A percentile compares a stretch with the other conserved stretches of the same genome.
These are phyloP conservation scores for Corythoichthys haematopterus DNA, from an alignment of 2,113 vertebrate species.

Conservation along the genomic window DNA sequence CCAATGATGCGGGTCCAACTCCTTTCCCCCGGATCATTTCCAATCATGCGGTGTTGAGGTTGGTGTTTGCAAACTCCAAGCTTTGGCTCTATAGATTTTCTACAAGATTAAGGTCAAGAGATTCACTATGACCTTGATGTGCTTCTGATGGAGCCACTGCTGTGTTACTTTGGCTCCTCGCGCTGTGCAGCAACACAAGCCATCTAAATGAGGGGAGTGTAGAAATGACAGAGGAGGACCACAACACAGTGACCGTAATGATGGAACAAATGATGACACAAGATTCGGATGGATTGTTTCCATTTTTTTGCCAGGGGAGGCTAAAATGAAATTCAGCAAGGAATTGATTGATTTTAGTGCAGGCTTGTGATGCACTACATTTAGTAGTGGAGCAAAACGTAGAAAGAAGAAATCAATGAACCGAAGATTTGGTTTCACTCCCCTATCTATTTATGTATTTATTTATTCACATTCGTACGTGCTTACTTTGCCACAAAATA, in stretches of 20 bases:
- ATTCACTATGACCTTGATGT: not conserved
- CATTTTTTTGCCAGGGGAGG: constrained; percentile 9
- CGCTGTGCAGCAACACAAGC: not conserved
- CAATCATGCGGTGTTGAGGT: not conserved
- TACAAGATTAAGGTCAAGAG: not conserved
- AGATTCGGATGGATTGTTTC: constrained; percentile 70
- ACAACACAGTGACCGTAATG: constrained; percentile 26
- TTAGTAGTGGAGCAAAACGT: not conserved
- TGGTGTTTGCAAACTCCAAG: not conserved
- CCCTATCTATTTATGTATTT: too few species aligned
- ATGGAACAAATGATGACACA: constrained; percentile 48
- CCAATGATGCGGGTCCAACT: not conserved
- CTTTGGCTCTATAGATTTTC: not conserved
- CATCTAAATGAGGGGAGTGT: constrained; percentile 50
- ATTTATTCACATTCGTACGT: too few species aligned
- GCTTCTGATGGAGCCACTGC: not conserved
- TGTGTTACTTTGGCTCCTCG: not conserved
- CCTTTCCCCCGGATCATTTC: too few species aligned
- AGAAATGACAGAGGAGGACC: constrained; percentile 35
- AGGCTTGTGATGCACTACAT: not conserved
- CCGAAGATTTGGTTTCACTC: too few species aligned
- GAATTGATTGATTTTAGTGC: not conserved
- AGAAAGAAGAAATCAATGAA: not conserved
- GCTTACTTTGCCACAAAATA: too few species aligned
- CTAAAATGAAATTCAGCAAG: not conserved